Conservation (phyloP, 2,888 invertebrate genomes). For the Panopea generosa region DNA sequence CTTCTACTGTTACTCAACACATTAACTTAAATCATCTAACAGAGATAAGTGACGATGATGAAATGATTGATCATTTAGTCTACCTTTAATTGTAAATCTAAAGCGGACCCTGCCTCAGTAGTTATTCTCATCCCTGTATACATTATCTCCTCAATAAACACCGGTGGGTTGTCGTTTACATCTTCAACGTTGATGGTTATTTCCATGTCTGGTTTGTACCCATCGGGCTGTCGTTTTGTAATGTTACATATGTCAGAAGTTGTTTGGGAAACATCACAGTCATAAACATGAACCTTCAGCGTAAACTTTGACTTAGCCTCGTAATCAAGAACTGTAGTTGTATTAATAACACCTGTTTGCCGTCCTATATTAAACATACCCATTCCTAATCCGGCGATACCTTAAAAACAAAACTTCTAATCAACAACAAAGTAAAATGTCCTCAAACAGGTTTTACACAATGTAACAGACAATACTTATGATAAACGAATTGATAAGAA, state of each 20-base stretch:
- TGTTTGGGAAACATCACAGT: conserved; percentile 20
- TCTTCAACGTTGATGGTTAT: conserved; percentile 28
- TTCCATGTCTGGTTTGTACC: not conserved
- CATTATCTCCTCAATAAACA: conserved; percentile 32
- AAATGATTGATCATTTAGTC: too few species aligned
- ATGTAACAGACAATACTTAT: too few species aligned
- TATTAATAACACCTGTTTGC: conserved; percentile 17
- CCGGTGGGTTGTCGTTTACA: conserved; percentile 52
- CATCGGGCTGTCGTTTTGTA: not conserved
- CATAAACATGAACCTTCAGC: conserved; percentile 25
- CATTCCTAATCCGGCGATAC: too few species aligned
- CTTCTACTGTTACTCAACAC: too few species aligned
- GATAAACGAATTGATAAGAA: too few species aligned
- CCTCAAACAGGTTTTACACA: too few species aligned
- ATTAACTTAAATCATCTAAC: too few species aligned
- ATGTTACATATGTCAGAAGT: not conserved
- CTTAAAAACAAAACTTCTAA: too few species aligned
- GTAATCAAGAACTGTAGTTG: conserved; percentile 11
- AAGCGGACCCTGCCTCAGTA: conserved; percentile 16
- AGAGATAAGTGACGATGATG: too few species aligned
- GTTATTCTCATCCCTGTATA: conserved; percentile 40
- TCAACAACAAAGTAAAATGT: too few species aligned
- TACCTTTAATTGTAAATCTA: conserved; percentile 42
- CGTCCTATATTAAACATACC: not conserved
- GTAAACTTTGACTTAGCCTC: conserved; percentile 12